Evolutionary conservation across 2,888 invertebrate species (phyloP).

Genomic region (Bruchidius siliquastri): DNA sequence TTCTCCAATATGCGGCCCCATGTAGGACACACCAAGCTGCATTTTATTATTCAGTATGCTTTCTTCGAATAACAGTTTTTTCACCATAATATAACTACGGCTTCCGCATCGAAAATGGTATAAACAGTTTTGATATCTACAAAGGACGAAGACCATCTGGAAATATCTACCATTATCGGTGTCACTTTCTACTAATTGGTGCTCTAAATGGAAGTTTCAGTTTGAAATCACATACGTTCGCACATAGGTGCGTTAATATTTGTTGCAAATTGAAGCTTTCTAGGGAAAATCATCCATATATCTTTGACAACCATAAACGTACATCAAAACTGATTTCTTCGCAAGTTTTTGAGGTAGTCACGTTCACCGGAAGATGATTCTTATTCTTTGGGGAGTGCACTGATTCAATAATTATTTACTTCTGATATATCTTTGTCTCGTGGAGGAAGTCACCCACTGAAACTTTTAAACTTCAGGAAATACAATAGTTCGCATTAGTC

Average conservation of each 20-base stretch:
- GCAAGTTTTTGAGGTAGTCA: neutral
- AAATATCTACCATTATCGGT: neutral
- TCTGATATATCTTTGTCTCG: neutral
- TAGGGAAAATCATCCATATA: too few species aligned
- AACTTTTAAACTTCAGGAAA: neutral
- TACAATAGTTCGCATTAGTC: neutral
- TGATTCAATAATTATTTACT: neutral
- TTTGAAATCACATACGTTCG: neutral
- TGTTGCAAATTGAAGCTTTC: neutral
- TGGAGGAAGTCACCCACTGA: neutral
- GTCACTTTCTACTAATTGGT: neutral
- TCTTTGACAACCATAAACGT: too few species aligned
- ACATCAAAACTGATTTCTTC: neutral
- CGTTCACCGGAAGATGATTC: neutral
- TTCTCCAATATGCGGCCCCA: neutral
- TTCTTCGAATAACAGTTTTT: slow-evolving; percentile 30
- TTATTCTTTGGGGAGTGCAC: neutral
- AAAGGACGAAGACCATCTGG: slow-evolving; percentile 7
- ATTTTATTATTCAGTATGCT: slow-evolving; percentile 29
- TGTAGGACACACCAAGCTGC: neutral
- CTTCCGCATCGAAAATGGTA: neutral
- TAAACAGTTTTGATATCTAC: neutral
- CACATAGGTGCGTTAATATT: neutral
- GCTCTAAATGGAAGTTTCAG: neutral
- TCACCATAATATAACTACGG: neutral